Evolutionary conservation across 2,888 invertebrate genomes (phyloP), one percentile per base, ranked within the genome.

Genomic region (Entomobrya proxima): DNA sequence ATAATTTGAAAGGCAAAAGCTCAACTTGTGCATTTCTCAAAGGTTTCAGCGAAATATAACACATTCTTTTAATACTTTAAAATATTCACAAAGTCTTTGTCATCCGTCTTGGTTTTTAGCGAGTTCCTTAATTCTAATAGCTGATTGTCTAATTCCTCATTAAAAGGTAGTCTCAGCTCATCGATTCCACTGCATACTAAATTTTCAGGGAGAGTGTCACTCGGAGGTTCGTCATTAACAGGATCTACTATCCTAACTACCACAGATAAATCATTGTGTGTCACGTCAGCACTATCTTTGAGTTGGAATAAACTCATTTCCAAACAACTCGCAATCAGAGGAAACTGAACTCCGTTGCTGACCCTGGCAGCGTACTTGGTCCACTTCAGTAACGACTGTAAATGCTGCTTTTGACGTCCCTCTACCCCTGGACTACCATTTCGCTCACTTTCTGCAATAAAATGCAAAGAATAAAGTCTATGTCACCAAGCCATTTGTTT

Each of bases 311-410:
- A 21, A 24, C 80, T 58, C 50, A 85, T 50, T 84, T 89, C 89
- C n/a, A 89, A 35, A 61, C 88, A 88, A 11, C 88, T 83, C 5
- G 87, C 72, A 52, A 86, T 55, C 18, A 90, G 61, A 1, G 89
- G 88, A 30, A 88, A 86, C 9, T 69, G 52, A 15, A 84, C n/a
- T 30, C 75, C 85, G 18, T 72, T 61, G 18, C 76, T 47, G n/a
- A 32, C 21, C n/a, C 79, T 27, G 0, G 35, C 81, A 0, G 87
- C 82, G 18, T 78, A 61, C 13, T 72, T 35, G 11, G 86, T 86
- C 90, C 88, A 88, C 21, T 58, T 85, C n/a, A 85, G 58, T n/a
- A 90, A 69, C 3, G 86, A 81, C 27, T 61, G 64, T 9, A 87
- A 52, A 44, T 88, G 84, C 30, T 83, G 85, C 50, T 86, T 85